A percentile compares a stretch with the other conserved stretches of the same genome.
These are phyloP conservation scores for Allacma fusca DNA, from an alignment of 2,888 invertebrate species.

Conservation along the genomic window DNA sequence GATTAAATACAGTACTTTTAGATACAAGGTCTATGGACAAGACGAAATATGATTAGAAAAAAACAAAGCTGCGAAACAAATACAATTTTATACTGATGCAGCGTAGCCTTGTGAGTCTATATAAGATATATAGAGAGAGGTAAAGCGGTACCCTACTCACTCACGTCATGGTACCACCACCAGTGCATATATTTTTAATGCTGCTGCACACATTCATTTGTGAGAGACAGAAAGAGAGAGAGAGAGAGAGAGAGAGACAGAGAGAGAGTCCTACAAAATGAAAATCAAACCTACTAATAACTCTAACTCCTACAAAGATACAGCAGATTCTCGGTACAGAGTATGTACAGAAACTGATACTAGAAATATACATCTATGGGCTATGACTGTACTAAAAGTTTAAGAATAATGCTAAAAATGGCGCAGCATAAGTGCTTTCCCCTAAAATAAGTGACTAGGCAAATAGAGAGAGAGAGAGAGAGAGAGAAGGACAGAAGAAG, in stretches of 20 bases:
- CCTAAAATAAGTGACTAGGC: constrained; percentile 29
- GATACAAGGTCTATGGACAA: too few relatives aligned
- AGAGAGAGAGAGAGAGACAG: constrained; percentile 5
- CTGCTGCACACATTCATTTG: constrained; percentile 7
- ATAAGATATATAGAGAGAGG: not conserved
- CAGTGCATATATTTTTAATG: not conserved
- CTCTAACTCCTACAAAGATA: not conserved
- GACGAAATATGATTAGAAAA: not conserved
- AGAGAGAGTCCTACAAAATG: constrained; percentile 9
- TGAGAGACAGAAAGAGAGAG: not conserved
- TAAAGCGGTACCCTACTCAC: not conserved
- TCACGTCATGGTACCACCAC: constrained; percentile 5
- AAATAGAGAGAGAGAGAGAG: constrained; percentile 14
- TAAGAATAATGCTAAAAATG: not conserved
- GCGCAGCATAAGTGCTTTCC: constrained; percentile 9
- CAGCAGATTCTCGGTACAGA: not conserved
- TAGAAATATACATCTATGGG: not conserved
- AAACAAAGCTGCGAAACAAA: not conserved
- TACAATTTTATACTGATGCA: not conserved
- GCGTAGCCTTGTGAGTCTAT: not conserved
- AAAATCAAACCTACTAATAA: not conserved
- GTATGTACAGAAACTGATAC: constrained; percentile 5
- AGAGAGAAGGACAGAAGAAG: constrained; percentile 1
- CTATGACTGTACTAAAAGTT: not conserved
- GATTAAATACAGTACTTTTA: too few relatives aligned